Conservation (phyloP, 2,113 vertebrate species). For the Cryptotis parvus region DNA sequence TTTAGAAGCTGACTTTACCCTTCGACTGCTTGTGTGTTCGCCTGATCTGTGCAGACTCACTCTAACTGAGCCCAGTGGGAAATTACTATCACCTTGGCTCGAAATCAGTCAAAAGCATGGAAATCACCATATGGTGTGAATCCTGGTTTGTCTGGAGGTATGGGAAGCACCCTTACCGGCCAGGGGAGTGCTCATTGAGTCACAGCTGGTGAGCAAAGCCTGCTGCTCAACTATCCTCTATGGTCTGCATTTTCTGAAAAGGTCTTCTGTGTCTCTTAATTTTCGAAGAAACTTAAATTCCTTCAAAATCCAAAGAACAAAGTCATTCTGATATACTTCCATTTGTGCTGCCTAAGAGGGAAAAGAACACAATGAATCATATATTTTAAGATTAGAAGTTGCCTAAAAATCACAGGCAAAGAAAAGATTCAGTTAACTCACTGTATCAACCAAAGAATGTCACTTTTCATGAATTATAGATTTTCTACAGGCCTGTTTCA, state of each 20-base stretch:
- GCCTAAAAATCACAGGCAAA: slow-evolving; percentile 79
- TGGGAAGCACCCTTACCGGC: slow-evolving; percentile 74
- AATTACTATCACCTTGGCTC: slow-evolving; percentile 79
- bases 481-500: slow-evolving; percentile 68
- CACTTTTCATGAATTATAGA: slow-evolving; percentile 75
- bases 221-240: slow-evolving; percentile 75
- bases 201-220: slow-evolving; percentile 79
- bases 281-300: slow-evolving; percentile 83
- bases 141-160: slow-evolving; percentile 71
- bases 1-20: slow-evolving; percentile 60
- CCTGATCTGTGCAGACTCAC: slow-evolving; percentile 64
- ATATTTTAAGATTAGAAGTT: slow-evolving; percentile 82
- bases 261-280: slow-evolving; percentile 67
- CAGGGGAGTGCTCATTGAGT: slow-evolving; percentile 74
- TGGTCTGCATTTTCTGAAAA: slow-evolving; percentile 70
- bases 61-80: slow-evolving; percentile 59
- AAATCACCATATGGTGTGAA: slow-evolving; percentile 80
- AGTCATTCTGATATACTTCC: slow-evolving; percentile 75
- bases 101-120: slow-evolving; percentile 81
- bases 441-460: slow-evolving; percentile 62
- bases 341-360: slow-evolving; percentile 42
- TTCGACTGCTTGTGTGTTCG: slow-evolving; percentile 36
- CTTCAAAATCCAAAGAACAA: slow-evolving; percentile 72
- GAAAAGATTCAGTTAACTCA: slow-evolving; percentile 73
- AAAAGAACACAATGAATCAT: slow-evolving; percentile 73